phyloP scores from a whole-genome alignment of 2,797 vertebrate genomes.

The Sebastes diaconus region DNA sequence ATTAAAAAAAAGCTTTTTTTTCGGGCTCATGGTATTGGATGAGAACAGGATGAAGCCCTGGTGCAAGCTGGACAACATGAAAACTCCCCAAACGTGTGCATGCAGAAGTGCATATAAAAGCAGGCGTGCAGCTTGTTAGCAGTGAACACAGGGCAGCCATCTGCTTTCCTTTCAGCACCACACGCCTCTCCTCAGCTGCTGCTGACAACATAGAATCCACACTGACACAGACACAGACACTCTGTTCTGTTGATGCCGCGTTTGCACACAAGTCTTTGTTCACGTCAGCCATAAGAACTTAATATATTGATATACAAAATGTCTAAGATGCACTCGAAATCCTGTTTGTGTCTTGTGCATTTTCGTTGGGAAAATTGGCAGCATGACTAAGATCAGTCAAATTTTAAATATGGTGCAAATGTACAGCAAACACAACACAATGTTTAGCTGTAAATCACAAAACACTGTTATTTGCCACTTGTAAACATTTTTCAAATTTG shows the following conservation, averaged over 20 bases:
- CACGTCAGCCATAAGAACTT: not conserved
- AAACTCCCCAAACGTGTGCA: too few species aligned
- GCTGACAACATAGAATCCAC: not conserved
- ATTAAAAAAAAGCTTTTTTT: not conserved
- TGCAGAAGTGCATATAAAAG: not conserved
- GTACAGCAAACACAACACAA: not conserved
- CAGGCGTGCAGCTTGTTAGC: not conserved
- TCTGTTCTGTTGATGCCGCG: not conserved
- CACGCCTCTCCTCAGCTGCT: constrained; percentile 29
- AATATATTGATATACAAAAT: not conserved
- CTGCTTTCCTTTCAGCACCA: constrained; percentile 28
- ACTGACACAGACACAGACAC: not conserved
- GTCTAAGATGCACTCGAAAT: not conserved
- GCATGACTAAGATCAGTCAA: not conserved
- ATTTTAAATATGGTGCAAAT: not conserved
- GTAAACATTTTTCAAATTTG: not conserved
- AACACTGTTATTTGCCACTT: not conserved
- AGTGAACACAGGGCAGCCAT: not conserved
- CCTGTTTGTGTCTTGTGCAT: not conserved
- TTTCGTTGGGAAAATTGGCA: not conserved
- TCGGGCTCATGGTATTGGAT: too few species aligned
- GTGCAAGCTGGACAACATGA: not conserved
- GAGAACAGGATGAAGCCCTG: not conserved
- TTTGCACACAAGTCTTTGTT: not conserved
- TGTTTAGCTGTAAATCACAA: not conserved